phyloP scores from a whole-genome alignment of 2,113 vertebrate species.

The Oreocharis arfaki region DNA sequence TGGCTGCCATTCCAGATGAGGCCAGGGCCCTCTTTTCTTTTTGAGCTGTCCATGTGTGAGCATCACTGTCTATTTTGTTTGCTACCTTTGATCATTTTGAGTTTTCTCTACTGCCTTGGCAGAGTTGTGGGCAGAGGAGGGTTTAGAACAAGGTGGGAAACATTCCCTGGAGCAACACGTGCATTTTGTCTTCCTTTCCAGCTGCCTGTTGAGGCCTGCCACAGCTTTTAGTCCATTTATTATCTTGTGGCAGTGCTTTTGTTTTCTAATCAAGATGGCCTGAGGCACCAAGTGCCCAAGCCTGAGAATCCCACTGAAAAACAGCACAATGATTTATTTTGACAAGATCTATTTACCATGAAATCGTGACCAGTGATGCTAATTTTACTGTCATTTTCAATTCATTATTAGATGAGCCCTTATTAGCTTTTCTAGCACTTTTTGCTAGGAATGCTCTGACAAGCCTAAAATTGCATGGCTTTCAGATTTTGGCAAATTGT shows the following conservation, averaged over 20 bases:
- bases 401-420: not conserved
- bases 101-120: not conserved
- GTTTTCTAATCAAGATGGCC: slow-evolving; percentile 2
- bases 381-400: slow-evolving; percentile 33
- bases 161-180: not conserved
- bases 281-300: not conserved
- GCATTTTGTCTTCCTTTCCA: not conserved
- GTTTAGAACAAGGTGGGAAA: not conserved
- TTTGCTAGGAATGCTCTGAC: not conserved
- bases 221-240: not conserved
- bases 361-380: slow-evolving; percentile 32
- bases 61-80: not conserved
- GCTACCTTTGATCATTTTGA: not conserved
- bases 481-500: not conserved
- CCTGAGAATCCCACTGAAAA: not conserved
- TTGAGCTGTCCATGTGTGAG: not conserved
- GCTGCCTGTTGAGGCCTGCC: not conserved
- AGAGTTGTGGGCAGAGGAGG: not conserved
- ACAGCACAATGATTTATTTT: slow-evolving; percentile 23
- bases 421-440: slow-evolving; percentile 6
- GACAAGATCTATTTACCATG: slow-evolving; percentile 49
- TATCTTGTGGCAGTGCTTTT: not conserved
- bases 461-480: not conserved
- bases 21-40: not conserved
- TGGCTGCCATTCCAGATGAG: not conserved